These are phyloP conservation scores for Tyrannus savana DNA, from an alignment of 2,113 vertebrate species.

Conservation along the genomic window DNA sequence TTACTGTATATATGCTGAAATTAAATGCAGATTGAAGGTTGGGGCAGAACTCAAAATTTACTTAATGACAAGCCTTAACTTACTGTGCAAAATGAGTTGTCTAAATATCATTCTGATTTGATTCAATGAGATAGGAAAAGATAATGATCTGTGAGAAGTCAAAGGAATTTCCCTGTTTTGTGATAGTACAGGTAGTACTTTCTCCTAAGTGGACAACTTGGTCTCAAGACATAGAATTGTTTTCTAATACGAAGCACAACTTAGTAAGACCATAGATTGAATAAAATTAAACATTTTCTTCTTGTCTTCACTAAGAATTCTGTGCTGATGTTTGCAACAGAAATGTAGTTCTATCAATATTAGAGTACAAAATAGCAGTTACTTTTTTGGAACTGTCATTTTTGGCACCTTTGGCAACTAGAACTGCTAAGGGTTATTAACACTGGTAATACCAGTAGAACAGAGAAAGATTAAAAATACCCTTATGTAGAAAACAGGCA, in stretches of 20 bases:
- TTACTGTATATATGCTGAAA: neutral
- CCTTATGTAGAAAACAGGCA: neutral
- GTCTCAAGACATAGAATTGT: neutral
- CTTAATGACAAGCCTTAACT: neutral
- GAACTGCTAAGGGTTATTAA: neutral
- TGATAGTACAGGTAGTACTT: neutral
- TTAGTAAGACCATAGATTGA: neutral
- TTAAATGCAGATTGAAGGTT: neutral
- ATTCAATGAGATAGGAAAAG: neutral
- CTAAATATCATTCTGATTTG: neutral
- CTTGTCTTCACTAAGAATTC: neutral
- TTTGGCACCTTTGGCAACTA: neutral
- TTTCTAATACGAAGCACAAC: neutral
- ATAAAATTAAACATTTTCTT: neutral
- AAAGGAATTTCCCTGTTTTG: neutral
- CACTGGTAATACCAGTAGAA: neutral
- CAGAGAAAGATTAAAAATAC: neutral
- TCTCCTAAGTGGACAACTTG: neutral
- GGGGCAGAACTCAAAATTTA: neutral
- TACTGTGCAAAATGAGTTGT: neutral
- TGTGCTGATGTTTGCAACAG: neutral
- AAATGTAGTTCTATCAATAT: neutral
- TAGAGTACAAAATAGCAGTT: neutral
- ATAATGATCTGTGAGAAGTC: neutral
- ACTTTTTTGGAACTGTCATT: neutral